These are phyloP conservation scores for Sinocyclocheilus grahami DNA, from an alignment of 2,113 vertebrate species.

Conservation along the genomic window DNA sequence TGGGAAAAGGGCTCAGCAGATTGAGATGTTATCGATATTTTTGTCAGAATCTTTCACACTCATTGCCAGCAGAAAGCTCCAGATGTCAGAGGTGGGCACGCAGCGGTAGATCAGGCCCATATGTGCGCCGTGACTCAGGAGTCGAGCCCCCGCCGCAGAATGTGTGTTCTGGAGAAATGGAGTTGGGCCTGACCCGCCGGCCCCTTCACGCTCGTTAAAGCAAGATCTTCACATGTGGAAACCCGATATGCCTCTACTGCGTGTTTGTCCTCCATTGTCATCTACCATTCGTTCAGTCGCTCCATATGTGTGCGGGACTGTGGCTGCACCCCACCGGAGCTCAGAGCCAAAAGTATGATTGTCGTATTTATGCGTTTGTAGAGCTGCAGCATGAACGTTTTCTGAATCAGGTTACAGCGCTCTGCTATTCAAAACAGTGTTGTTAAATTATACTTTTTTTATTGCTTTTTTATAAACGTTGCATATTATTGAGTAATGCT, in stretches of 20 bases:
- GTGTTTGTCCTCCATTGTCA: slow-evolving; percentile 30
- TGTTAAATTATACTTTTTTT: not conserved
- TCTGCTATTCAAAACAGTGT: not conserved
- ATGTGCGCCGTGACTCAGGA: slow-evolving; percentile 34
- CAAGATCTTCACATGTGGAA: slow-evolving; percentile 19
- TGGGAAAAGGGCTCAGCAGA: slow-evolving; percentile 27
- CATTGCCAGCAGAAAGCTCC: slow-evolving; percentile 28
- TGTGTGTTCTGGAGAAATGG: slow-evolving; percentile 34
- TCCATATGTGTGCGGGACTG: slow-evolving; percentile 31
- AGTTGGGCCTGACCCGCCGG: slow-evolving; percentile 39
- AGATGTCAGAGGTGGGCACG: slow-evolving; percentile 40
- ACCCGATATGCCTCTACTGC: slow-evolving; percentile 3
- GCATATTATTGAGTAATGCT: not conserved
- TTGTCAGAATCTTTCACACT: slow-evolving; percentile 35
- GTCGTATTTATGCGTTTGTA: not conserved
- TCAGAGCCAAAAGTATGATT: not conserved
- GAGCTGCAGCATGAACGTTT: not conserved
- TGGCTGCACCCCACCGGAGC: not conserved
- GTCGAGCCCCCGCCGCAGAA: not conserved
- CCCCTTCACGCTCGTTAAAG: slow-evolving; percentile 29
- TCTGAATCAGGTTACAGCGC: not conserved
- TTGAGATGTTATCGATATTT: slow-evolving; percentile 39
- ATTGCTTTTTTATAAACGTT: not conserved
- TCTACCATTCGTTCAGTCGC: slow-evolving; percentile 3
- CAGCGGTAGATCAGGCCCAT: slow-evolving; percentile 37